Base-by-base conservation (phyloP, 2,888 invertebrate genomes). In the Zhuqinia jingwanae region DNA sequence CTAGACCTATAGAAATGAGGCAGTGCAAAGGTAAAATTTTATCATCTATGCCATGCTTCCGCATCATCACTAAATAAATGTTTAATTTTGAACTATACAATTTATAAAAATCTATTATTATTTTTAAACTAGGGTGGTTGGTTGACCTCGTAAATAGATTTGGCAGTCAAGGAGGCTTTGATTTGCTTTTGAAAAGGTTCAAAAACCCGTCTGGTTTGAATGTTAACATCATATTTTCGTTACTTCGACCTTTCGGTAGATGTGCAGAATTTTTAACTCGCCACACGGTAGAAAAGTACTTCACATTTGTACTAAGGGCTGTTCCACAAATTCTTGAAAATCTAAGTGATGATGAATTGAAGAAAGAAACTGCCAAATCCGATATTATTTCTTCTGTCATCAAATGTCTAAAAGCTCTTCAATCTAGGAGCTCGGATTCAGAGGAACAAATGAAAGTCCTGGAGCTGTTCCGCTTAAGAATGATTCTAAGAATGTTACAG, bases 301-400 rank as follows among this genome's bases (percentile, higher is more conserved):
- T 99, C 91, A 95, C 97, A 94, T 97, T 98, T 85, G 96, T 98
- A 92, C 94, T 97, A 93, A 96, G 96, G 94, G 96, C 97, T 93
- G 96, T 98, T 90, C 96, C 98, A 88, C 95, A 95, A 91, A 95
- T 98, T 92, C 93, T 99, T 92, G 97, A 98, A 92, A 96, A 96
- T 93, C 94, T 99, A 92, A 97, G 98, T 25, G 98, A 99, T 92
- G 98, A 98, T 89, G 98, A 99, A 92, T 93, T 99, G 87, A 99
- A 99, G 92, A 96, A 97, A 91, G 99, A 99, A 93, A 97, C 98
- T 3, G 97, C 97, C 89, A 98, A 98, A 93, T 98, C 97, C 92
- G 99, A 99, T 93, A 96, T 97, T 76, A 96, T 99, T 90, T 97
- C 98, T 88, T 96, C 97, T 90, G 97, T 99, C 92, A 97, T 99